These are phyloP conservation scores for Bellardia bayeri DNA, from an alignment of 2,888 invertebrate genomes.

Conservation along the genomic window DNA sequence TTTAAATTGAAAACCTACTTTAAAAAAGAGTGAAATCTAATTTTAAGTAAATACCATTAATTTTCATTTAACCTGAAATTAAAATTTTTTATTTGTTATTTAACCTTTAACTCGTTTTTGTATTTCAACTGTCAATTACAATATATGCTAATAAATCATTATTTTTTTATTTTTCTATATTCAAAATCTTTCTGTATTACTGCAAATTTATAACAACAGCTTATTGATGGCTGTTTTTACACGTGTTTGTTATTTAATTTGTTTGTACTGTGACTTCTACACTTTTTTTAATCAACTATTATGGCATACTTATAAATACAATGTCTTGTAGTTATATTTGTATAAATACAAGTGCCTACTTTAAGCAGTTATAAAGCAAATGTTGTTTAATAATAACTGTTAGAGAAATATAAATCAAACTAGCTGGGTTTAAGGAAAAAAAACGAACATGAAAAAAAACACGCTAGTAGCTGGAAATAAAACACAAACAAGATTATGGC, in stretches of 20 bases:
- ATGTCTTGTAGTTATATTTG: neutral
- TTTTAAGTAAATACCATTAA: slow-evolving; percentile 22
- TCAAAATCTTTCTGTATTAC: neutral
- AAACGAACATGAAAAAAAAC: slow-evolving; percentile 12
- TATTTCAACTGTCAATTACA: neutral
- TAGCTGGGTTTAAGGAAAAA: neutral
- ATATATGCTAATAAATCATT: slow-evolving; percentile 26
- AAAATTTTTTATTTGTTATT: neutral
- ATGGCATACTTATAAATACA: slow-evolving; percentile 61
- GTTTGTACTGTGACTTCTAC: neutral
- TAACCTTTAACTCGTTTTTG: neutral
- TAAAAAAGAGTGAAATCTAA: too few relatives aligned
- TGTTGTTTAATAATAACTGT: slow-evolving; percentile 13
- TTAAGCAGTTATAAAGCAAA: slow-evolving; percentile 30
- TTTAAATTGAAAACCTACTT: too few relatives aligned
- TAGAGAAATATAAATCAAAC: slow-evolving; percentile 31
- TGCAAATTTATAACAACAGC: slow-evolving; percentile 24
- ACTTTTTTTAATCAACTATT: slow-evolving; percentile 43
- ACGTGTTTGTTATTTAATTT: slow-evolving; percentile 19
- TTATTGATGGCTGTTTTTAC: slow-evolving; percentile 45
- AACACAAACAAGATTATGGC: slow-evolving; percentile 12
- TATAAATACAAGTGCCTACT: neutral
- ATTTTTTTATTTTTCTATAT: neutral
- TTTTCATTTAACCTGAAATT: neutral
- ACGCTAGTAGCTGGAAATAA: slow-evolving; percentile 37